Evolutionary conservation across 2,797 vertebrate species (phyloP), one percentile per base, ranked within the genome.

Genomic region (Arrhamphus sclerolepis): DNA sequence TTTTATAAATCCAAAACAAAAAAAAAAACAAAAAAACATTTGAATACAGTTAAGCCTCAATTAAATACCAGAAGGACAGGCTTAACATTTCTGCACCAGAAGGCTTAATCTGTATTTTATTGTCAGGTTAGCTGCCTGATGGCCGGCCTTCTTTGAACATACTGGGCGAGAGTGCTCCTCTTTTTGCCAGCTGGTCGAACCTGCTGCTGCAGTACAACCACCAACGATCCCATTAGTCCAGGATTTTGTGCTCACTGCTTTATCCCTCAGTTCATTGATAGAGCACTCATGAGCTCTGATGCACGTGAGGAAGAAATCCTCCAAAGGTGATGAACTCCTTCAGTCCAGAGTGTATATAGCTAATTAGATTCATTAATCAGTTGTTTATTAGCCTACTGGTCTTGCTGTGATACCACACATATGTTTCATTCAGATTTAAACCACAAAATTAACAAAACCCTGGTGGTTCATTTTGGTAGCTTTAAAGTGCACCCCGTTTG

Each of bases 191-290:
- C 77, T 78, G 79, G 79, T 66, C 7, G 16, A 66, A 78, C 80
- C 77, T 82, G 73, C 84, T 86, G 87, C 59, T 68, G 62, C 11
- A 0, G 71, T 77, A 70, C 75, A 73, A 52, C 51, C 21, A 13
- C 28, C 18, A 0, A 28, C 59, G 72, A 86, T 83, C 77, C 69
- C 31, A 11, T 69, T 63, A 74, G 55, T 61, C 41, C 28, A 5
- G 34, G 48, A 46, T 63, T 58, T 53, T 56, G 39, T 26, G 31
- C 62, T 56, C 40, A 5, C 29, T 28, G 56, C 68, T 43, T 51
- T 19, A 52, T 56, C 47, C 43, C 26, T 11, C 40, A 39, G 66
- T 67, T 60, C 46, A 54, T 47, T 63, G 44, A 24, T 5, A 26
- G 18, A 55, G 18, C 50, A 20, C 24, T 26, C 47, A 49, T 5